Evolutionary conservation across 2,888 invertebrate genomes (phyloP).

Genomic region (Cloeon dipterum): DNA sequence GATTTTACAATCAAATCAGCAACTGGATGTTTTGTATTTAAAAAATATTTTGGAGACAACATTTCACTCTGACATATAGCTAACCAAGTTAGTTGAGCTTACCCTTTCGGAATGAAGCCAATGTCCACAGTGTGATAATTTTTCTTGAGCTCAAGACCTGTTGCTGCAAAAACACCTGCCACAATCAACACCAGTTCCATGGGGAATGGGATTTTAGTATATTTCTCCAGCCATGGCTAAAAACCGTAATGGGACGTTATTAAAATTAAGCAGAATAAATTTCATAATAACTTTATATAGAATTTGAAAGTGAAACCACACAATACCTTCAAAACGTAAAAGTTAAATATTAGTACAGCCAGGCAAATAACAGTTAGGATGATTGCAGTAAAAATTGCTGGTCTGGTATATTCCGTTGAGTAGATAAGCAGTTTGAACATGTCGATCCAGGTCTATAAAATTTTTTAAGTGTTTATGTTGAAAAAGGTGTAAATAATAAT

Average conservation of each 20-base stretch:
- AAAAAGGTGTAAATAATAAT: too few species aligned
- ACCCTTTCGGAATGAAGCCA: constrained; percentile 44
- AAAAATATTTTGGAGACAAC: not conserved
- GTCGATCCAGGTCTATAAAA: too few species aligned
- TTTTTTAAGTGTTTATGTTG: too few species aligned
- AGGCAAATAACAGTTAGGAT: not conserved
- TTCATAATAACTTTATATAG: too few species aligned
- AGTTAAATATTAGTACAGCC: not conserved
- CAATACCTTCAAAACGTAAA: not conserved
- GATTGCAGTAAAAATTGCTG: not conserved
- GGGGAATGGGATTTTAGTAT: constrained; percentile 42
- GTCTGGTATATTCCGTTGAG: not conserved
- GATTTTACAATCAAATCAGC: too few species aligned
- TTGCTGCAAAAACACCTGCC: constrained; percentile 38
- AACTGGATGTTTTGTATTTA: too few species aligned
- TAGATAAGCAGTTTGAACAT: not conserved
- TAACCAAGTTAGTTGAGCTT: not conserved
- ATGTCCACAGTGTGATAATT: constrained; percentile 30
- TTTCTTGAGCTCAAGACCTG: constrained; percentile 25
- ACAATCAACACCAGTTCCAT: constrained; percentile 50
- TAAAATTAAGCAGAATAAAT: too few species aligned
- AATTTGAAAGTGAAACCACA: too few species aligned
- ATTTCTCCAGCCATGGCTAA: constrained; percentile 32
- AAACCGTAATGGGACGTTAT: constrained; percentile 7
- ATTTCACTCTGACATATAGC: not conserved